These are phyloP conservation scores for Lordiphosa collinella DNA, from an alignment of 1,140 invertebrate species.

Conservation along the genomic window DNA sequence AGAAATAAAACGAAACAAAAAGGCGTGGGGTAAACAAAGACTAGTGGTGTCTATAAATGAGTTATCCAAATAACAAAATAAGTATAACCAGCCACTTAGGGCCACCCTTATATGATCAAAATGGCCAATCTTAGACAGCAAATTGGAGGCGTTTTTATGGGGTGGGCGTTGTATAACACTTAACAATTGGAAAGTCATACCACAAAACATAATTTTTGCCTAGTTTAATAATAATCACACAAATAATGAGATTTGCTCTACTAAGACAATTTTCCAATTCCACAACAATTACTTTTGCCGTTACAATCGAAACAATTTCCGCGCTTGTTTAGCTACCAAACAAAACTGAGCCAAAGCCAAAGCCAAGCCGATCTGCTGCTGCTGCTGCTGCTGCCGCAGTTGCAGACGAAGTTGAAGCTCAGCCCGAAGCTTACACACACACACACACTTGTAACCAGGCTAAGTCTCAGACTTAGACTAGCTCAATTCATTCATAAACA, in stretches of 20 bases:
- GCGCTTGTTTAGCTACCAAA: slow-evolving; percentile 47
- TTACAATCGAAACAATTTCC: slow-evolving; percentile 66
- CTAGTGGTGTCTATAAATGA: slow-evolving; percentile 24
- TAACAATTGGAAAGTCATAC: slow-evolving; percentile 33
- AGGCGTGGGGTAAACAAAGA: slow-evolving; percentile 41
- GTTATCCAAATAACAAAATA: slow-evolving; percentile 33
- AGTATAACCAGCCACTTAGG: slow-evolving; percentile 42
- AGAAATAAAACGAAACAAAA: slow-evolving; percentile 9
- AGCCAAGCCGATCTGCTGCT: slow-evolving; percentile 34
- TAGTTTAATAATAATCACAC: slow-evolving; percentile 29
- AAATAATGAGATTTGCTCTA: slow-evolving; percentile 43
- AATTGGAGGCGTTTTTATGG: not conserved
- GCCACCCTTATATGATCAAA: slow-evolving; percentile 31
- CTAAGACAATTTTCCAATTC: slow-evolving; percentile 39
- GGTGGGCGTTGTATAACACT: slow-evolving; percentile 24
- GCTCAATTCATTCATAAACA: slow-evolving; percentile 69
- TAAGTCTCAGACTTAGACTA: slow-evolving; percentile 7
- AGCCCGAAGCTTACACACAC: slow-evolving; percentile 24
- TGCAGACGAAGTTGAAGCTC: slow-evolving; percentile 23
- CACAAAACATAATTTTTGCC: slow-evolving; percentile 34
- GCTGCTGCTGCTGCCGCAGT: slow-evolving; percentile 15
- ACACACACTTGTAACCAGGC: slow-evolving; percentile 9
- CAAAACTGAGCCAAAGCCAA: slow-evolving; percentile 46
- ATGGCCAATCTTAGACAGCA: slow-evolving; percentile 6
- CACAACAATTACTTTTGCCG: slow-evolving; percentile 45